Evolutionary conservation across 2,888 invertebrate genomes (phyloP).

Genomic region (Colostygia pectinataria): DNA sequence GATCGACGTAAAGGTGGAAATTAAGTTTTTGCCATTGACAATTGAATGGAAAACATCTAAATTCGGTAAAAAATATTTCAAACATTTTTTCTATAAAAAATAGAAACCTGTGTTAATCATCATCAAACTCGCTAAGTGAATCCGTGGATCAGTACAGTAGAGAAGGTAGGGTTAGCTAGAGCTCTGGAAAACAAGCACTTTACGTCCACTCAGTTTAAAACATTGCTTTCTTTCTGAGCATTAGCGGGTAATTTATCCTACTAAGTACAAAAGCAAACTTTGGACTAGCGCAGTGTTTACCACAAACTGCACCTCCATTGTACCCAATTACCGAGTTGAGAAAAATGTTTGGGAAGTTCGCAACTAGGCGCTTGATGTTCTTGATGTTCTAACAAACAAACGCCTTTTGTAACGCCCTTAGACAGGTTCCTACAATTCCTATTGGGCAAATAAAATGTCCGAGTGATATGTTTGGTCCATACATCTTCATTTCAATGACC

Average conservation of each 20-base stretch:
- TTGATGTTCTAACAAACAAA: conserved; percentile 54
- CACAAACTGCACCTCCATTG: conserved; percentile 47
- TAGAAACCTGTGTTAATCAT: too few relatives aligned
- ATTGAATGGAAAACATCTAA: too few relatives aligned
- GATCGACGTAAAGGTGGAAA: too few relatives aligned
- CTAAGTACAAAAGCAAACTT: conserved; percentile 28
- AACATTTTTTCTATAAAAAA: too few relatives aligned
- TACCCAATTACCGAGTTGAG: conserved; percentile 54
- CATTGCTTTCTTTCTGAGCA: conserved; percentile 21
- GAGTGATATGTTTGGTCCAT: conserved; percentile 67
- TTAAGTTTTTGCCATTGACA: too few relatives aligned
- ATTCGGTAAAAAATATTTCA: too few relatives aligned
- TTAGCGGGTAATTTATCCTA: conserved; percentile 32
- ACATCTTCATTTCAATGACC: conserved; percentile 72
- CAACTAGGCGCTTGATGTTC: conserved; percentile 48
- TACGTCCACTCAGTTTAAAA: conserved; percentile 23
- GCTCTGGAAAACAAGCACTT: conserved; percentile 14
- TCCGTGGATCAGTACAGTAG: conserved; percentile 1
- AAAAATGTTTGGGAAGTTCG: conserved; percentile 54
- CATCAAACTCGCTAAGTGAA: not conserved
- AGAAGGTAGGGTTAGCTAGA: too few relatives aligned
- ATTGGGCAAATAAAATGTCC: conserved; percentile 57
- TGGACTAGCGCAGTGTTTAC: conserved; percentile 23
- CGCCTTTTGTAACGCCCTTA: conserved; percentile 43
- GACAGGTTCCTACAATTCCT: conserved; percentile 43